Base-by-base conservation (phyloP, 2,113 vertebrate species). In the Cranoglanis bouderius region DNA sequence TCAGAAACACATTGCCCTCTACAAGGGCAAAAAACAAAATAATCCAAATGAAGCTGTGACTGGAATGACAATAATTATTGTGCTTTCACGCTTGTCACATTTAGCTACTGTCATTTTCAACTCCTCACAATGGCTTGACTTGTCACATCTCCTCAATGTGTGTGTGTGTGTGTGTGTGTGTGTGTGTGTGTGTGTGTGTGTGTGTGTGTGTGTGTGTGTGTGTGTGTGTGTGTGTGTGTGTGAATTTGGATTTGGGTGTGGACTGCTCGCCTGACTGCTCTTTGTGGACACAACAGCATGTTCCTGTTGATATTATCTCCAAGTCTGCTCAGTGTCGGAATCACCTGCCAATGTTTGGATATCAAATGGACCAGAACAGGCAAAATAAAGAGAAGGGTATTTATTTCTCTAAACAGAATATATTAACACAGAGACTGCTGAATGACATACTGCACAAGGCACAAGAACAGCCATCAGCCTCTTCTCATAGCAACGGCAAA, bases 201-300 rank as follows among this genome's bases (percentile, higher is more conserved):
- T 78, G 75, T 81, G 88, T 89, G 12, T 85, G 1, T 61, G n/a
- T 82, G 78, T 81, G 40, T 72, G 74, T 57, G 83, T 86, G 32
- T 85, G 40, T 78, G 14, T 43, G 32, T 18, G 19, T 72, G 53
- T 57, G 74, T 84, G 80, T 75, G 81, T 75, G 87, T 78, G 75
- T 81, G 88, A 67, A 61, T 43, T 61, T 21, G 46, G 55, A 35
- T 87, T 29, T 80, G 89, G 81, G 80, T 55, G 89, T 87, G 55
- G 67, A 85, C 59, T 85, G 74, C 88, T 78, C 59, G 88, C 83
- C 82, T 77, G 88, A 88, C 83, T 85, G 83, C 82, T 75, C 72
- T 80, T 80, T 88, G 88, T 88, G 82, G 82, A 88, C 88, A 88
- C 57, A 88, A 85, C 88, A 88, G 43, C 59, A 85, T 40, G 72